Percentiles rank a stretch among this genome's conserved stretches.
These are phyloP conservation scores for Galagoides demidoff DNA, from an alignment of 2,797 vertebrate genomes.

Conservation along the genomic window DNA sequence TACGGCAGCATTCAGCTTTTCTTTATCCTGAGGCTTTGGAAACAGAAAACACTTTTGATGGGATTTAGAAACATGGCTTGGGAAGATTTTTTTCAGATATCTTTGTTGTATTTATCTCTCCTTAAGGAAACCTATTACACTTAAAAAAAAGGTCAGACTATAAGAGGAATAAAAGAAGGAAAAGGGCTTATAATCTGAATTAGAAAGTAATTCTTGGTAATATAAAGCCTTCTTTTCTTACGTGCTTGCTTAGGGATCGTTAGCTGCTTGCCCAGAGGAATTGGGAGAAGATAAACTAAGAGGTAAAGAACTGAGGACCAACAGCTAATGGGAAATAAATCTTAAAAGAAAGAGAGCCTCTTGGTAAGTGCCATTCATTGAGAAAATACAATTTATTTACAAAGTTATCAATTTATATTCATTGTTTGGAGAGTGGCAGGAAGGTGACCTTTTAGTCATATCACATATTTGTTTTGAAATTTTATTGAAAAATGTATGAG, in stretches of 20 bases:
- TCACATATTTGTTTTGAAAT: neutral
- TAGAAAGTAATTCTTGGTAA: conserved; percentile 37
- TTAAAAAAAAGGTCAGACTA: neutral
- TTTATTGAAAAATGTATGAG: neutral
- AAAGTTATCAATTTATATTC: neutral
- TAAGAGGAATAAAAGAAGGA: neutral
- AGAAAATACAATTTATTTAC: conserved; percentile 26
- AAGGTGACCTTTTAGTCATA: conserved; percentile 24
- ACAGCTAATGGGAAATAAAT: neutral
- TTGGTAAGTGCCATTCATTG: neutral
- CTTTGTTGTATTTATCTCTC: neutral
- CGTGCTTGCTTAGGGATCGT: conserved; percentile 43
- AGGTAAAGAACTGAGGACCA: neutral
- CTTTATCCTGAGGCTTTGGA: conserved; percentile 38
- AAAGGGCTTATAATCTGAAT: conserved; percentile 6
- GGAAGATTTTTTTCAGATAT: neutral
- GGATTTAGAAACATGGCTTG: conserved; percentile 34
- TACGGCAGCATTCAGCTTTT: conserved; percentile 21
- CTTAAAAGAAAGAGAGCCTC: neutral
- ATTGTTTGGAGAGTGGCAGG: neutral
- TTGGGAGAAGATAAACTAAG: neutral
- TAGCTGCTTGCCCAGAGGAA: conserved; percentile 30
- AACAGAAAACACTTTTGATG: conserved; percentile 13
- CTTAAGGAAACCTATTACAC: conserved; percentile 7
- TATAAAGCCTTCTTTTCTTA: neutral